phyloP scores from a whole-genome alignment of 2,888 invertebrate species.

The Gnatocerus cornutus region DNA sequence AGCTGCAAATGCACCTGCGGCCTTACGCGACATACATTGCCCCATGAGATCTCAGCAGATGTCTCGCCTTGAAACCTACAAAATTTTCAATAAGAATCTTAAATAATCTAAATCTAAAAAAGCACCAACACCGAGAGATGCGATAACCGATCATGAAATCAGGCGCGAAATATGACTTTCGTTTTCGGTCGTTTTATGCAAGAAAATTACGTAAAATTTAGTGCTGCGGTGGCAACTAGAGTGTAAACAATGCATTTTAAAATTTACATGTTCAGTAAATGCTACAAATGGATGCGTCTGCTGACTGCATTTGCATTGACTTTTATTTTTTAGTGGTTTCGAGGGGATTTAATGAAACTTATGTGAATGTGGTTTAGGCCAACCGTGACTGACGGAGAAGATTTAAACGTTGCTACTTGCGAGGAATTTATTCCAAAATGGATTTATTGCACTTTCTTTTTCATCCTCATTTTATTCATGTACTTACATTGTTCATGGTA shows the following conservation, averaged over 20 bases:
- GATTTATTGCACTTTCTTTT: constrained; percentile 31
- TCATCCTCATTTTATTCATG: constrained; percentile 28
- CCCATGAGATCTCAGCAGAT: constrained; percentile 75
- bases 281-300: neutral
- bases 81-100: neutral
- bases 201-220: constrained; percentile 31
- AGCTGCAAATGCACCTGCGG: constrained; percentile 76
- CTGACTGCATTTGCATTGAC: neutral
- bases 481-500: constrained; percentile 13
- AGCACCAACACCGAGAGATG: neutral
- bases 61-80: constrained; percentile 23
- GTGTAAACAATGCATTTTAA: constrained; percentile 24
- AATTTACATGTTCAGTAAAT: neutral
- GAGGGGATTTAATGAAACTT: neutral
- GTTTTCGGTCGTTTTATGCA: constrained; percentile 6
- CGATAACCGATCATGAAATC: neutral
- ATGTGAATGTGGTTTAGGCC: neutral
- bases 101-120: neutral
- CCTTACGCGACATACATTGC: constrained; percentile 84
- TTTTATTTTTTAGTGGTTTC: neutral
- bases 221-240: constrained; percentile 14
- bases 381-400: neutral
- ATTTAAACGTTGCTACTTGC: constrained; percentile 9
- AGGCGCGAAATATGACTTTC: constrained; percentile 3
- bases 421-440: constrained; percentile 7